A percentile compares a stretch with the other conserved stretches of the same genome.
phyloP scores from a whole-genome alignment of 2,113 vertebrate species.

The Rhegmatorhina hoffmannsi region DNA sequence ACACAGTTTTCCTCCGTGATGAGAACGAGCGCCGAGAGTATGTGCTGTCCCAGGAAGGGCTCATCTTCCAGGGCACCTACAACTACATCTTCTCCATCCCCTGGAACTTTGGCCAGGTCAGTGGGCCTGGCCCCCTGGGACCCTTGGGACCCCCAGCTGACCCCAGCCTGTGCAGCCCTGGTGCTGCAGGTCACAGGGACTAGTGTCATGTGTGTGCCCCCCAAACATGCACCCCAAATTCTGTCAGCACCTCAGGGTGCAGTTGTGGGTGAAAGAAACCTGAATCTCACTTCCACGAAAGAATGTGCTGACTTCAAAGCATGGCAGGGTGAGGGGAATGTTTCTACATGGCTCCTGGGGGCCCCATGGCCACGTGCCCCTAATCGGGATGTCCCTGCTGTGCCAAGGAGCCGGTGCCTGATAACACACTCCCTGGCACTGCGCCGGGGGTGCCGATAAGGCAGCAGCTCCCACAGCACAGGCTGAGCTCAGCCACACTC shows the following conservation, averaged over 20 bases:
- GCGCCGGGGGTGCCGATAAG: not conserved
- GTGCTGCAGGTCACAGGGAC: not conserved
- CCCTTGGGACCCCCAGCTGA: not conserved
- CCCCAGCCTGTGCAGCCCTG: not conserved
- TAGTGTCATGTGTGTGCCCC: accelerated
- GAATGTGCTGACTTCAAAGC: accelerated
- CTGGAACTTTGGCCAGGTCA: slow-evolving; percentile 96
- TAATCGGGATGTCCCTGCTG: not conserved
- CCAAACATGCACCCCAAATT: accelerated
- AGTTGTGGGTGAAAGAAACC: accelerated
- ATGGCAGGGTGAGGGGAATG: accelerated
- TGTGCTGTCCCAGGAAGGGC: slow-evolving; percentile 86
- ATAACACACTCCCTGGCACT: accelerated
- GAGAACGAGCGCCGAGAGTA: slow-evolving; percentile 81
- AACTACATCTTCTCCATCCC: slow-evolving; percentile 71
- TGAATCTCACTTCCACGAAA: accelerated
- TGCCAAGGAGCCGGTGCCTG: accelerated
- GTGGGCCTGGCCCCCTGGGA: accelerated
- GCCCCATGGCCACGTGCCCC: not conserved
- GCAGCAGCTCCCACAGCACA: not conserved
- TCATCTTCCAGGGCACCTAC: slow-evolving; percentile 83
- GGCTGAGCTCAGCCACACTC: not conserved
- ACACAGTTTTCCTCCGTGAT: slow-evolving; percentile 81
- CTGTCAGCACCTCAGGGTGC: not conserved
- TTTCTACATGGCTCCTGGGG: not conserved